A percentile compares a stretch with the other conserved stretches of the same genome.
Evolutionary conservation across 2,888 invertebrate species (phyloP).

Genomic region (Tanypteryx hageni): DNA sequence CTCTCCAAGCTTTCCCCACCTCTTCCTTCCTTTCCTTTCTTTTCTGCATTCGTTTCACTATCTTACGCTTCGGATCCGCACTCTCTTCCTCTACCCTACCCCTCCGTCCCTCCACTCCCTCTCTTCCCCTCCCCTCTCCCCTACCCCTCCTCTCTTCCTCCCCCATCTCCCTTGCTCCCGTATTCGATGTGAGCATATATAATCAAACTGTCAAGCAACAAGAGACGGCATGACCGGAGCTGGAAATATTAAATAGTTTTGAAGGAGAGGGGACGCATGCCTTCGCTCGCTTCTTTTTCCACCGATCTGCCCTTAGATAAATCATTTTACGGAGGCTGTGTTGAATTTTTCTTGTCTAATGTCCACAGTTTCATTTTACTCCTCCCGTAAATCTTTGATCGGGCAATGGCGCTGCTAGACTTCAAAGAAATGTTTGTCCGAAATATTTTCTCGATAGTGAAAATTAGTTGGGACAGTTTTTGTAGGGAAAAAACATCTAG

Average conservation of each 20-base stretch:
- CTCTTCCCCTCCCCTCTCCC: not conserved
- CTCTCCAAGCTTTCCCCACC: not conserved
- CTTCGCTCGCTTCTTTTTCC: not conserved
- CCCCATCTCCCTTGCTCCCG: slow-evolving; percentile 37
- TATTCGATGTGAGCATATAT: slow-evolving; percentile 62
- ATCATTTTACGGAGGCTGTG: slow-evolving; percentile 17
- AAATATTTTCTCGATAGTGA: too few species aligned
- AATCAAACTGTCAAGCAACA: slow-evolving; percentile 60
- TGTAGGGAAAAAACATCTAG: too few species aligned
- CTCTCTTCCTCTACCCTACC: not conserved
- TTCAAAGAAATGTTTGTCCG: not conserved
- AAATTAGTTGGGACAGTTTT: too few species aligned
- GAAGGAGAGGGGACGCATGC: slow-evolving; percentile 14
- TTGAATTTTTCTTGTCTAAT: not conserved
- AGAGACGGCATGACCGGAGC: slow-evolving; percentile 29
- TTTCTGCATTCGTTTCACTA: not conserved
- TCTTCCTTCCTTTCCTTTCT: not conserved
- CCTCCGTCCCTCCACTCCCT: not conserved
- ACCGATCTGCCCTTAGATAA: slow-evolving; percentile 7
- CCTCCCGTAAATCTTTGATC: slow-evolving; percentile 10
- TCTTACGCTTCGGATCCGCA: not conserved
- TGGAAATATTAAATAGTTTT: slow-evolving; percentile 54
- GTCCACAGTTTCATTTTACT: not conserved
- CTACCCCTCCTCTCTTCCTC: not conserved
- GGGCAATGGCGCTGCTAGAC: not conserved